Evolutionary conservation across 1,140 invertebrate genomes (phyloP), one percentile per base, ranked within the genome.

Genomic region (Microvelia longipes): DNA sequence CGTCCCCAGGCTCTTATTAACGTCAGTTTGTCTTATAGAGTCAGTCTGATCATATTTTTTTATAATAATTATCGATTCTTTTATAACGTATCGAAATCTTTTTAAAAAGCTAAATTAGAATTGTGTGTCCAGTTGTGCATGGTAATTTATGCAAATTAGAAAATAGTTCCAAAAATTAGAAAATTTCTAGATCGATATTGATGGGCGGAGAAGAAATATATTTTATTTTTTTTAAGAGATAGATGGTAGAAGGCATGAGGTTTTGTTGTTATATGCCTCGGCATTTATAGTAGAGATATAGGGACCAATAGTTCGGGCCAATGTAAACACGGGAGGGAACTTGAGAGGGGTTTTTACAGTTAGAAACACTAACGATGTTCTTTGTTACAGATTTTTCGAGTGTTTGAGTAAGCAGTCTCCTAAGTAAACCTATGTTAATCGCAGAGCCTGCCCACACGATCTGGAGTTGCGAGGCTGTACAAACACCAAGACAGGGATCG

Each of bases 371-470:
- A 69, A 69, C 28, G 68, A 69, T 26, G 29, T 64, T 64, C 29
- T 50, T 69, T 69, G 68, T 69, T 69, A 50, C 68, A 69, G 68
- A 50, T 69, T 28, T 1, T 25, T 35, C 27, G 28, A 65, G 63
- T 69, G 68, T 65, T 69, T 62, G 62, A 66, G 13, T 30, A 65
- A 28, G 68, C 11, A 67, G 66, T 14, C 2, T 5, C 66, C 66
- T 67, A 67, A 67, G 66, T 67, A 67, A 67, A 67, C 66, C 66
- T 67, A 67, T 67, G 66, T 67, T 67, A 67, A 67, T 67, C 66
- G 66, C 19, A 64, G 64, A 50, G 66, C 28, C 50, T 5, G 66
- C 67, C 66, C 70, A 68, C 66, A 68, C 67, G 66, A 24, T 19
- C 28, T 26, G 70, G 30, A 19, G 28, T 19, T 2, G 5, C 66